phyloP scores from a whole-genome alignment of 2,113 vertebrate genomes.

The Sinocyclocheilus maitianheensis region DNA sequence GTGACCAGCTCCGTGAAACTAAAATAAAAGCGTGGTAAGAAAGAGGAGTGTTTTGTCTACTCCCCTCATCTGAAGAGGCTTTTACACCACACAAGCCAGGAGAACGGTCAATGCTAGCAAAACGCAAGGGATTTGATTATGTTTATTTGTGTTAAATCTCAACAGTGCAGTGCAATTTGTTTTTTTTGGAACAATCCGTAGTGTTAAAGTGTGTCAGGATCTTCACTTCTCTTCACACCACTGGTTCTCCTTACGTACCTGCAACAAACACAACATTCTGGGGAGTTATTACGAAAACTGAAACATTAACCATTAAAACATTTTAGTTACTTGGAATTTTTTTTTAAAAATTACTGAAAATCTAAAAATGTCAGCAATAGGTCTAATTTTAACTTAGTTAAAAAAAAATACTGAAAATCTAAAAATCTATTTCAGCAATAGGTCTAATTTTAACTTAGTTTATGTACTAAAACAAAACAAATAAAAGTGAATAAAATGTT shows the following conservation, averaged over 20 bases:
- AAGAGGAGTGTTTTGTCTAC: constrained; percentile 9
- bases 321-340: too few species aligned
- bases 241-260: constrained; percentile 99
- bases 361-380: too few species aligned
- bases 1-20: neutral
- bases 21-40: neutral
- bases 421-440: too few species aligned
- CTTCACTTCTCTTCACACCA: constrained; percentile 98
- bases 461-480: too few species aligned
- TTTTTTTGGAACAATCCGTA: constrained; percentile 81
- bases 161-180: constrained; percentile 97
- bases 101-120: constrained; percentile 83
- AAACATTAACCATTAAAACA: too few species aligned
- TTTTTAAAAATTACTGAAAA: too few species aligned
- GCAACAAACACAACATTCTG: constrained; percentile 43
- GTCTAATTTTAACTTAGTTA: too few species aligned
- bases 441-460: too few species aligned
- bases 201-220: constrained; percentile 79
- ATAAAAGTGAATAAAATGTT: too few species aligned
- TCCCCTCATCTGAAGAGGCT: constrained; percentile 66
- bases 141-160: constrained; percentile 87
- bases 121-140: constrained; percentile 78
- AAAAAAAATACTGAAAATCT: too few species aligned
- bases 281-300: too few species aligned
- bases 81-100: constrained; percentile 76